Base-by-base conservation (phyloP, 1,140 invertebrate species). In the Drosophila nasuta region DNA sequence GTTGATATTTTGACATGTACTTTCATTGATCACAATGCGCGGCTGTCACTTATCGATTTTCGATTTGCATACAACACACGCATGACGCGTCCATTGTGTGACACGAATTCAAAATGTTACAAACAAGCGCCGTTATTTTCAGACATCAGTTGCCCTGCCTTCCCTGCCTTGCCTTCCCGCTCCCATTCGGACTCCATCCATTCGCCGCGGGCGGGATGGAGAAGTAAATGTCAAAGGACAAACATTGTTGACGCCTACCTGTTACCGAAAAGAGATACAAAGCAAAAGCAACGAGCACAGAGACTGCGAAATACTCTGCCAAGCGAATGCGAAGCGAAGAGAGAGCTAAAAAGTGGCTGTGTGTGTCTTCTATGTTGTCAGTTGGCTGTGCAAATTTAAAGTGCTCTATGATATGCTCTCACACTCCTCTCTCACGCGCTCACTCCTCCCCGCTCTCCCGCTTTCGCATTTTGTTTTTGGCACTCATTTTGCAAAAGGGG, bases 181-280 rank as follows among this genome's bases (percentile, higher is more conserved):
- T 25, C 20, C 20, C 20, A 3, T 25, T 25, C 20, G 20, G 20
- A 25, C 20, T 25, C 20, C 20, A 25, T 25, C 13, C 5, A 33
- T 15, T 45, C 7, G n/a, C 30, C 17, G 48, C 5, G n/a, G 1
- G 15, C 33, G 6, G 13, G 35, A 10, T 20, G 15, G 5, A 25
- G 63, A 66, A 66, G 58, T 76, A 81, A 86, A 85, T 86, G 82
- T 81, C 82, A 85, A 85, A 86, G 82, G 77, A 76, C 74, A 85
- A 78, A 72, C 78, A 69, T 69, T 74, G 57, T 46, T 56, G 79
- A 75, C 69, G 77, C 75, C 80, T 76, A 77, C 76, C 67, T 82
- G 66, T 82, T 79, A 67, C 35, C 54, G 7, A 63, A 74, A 82
- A 77, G 20, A 70, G n/a, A 11, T 63, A 63, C 51, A 65, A 48